Percentiles rank a stretch among this genome's conserved stretches.
These are phyloP conservation scores for Pelagia noctiluca DNA, from an alignment of 30 jellyfish, hydroid and myxozoan genomes.

Conservation along the genomic window DNA sequence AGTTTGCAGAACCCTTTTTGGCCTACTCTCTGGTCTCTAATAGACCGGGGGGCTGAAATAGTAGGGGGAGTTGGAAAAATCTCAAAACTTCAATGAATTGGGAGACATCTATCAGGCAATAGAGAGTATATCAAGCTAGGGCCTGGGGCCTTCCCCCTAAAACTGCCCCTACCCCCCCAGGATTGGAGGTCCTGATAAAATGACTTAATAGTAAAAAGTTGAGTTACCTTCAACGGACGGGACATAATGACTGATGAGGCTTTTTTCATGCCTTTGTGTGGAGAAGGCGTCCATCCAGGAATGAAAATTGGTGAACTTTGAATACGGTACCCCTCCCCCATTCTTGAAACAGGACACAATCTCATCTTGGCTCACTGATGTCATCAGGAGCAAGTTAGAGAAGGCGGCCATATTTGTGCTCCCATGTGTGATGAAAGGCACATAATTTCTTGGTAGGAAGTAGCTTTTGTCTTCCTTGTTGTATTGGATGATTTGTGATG, in stretches of 20 bases:
- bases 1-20: too few relatives aligned
- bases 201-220: too few relatives aligned
- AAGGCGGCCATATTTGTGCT: conserved; percentile 25
- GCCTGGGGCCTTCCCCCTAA: too few relatives aligned
- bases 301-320: conserved; percentile 15
- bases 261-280: conserved; percentile 25
- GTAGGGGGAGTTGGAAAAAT: too few relatives aligned
- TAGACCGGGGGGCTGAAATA: too few relatives aligned
- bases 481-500: conserved; percentile 14
- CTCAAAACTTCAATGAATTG: too few relatives aligned
- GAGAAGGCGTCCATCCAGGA: conserved; percentile 27
- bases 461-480: conserved; percentile 19
- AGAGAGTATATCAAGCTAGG: too few relatives aligned
- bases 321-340: conserved; percentile 46
- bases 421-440: conserved; percentile 29
- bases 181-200: too few relatives aligned
- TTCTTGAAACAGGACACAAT: conserved; percentile 18
- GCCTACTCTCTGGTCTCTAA: too few relatives aligned
- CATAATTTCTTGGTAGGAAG: conserved; percentile 40
- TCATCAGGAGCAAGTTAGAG: conserved; percentile 22
- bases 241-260: not conserved
- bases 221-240: conserved; percentile 42
- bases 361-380: not conserved
- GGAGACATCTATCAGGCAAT: too few relatives aligned
- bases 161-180: too few relatives aligned